Conservation (phyloP, 1,140 invertebrate species). For the Ostrea denselamellosa region DNA sequence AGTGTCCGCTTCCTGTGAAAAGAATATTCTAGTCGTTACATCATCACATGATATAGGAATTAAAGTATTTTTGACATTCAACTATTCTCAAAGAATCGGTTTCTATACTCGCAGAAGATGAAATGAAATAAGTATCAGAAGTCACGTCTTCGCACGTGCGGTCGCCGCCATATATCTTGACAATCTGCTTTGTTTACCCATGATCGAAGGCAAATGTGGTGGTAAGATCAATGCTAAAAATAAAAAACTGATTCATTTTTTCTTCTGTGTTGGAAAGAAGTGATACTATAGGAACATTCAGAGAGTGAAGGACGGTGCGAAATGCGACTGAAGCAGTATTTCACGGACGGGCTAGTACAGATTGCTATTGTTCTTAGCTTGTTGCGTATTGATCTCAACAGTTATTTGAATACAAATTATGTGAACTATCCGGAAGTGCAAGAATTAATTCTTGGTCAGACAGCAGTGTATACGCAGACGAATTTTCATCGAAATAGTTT, state of each 20-base stretch:
- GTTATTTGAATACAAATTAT: conserved; percentile 81
- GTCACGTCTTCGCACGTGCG: conserved; percentile 1
- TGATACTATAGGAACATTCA: not conserved
- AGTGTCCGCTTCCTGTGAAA: conserved; percentile 28
- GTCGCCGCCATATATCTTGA: conserved; percentile 8
- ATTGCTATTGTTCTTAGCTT: conserved; percentile 88
- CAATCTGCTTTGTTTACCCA: not conserved
- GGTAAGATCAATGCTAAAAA: conserved; percentile 11
- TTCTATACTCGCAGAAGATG: not conserved
- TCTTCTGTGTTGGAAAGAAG: not conserved
- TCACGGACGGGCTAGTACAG: conserved; percentile 86
- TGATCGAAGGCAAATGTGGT: not conserved
- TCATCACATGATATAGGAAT: conserved; percentile 26
- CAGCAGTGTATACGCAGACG: conserved; percentile 78
- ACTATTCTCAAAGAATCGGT: not conserved
- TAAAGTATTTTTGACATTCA: conserved; percentile 14
- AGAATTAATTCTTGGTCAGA: conserved; percentile 76
- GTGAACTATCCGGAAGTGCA: conserved; percentile 80
- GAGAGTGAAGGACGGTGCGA: conserved; percentile 21
- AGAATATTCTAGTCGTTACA: conserved; percentile 34
- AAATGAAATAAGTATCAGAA: conserved; percentile 6
- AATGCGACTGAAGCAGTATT: conserved; percentile 74
- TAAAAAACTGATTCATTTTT: conserved; percentile 37
- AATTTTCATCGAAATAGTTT: conserved; percentile 70
- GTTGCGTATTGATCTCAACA: conserved; percentile 86